Evolutionary conservation across 2,888 invertebrate genomes (phyloP), one percentile per base, ranked within the genome.

Genomic region (Lepidocyrtinus sp.): DNA sequence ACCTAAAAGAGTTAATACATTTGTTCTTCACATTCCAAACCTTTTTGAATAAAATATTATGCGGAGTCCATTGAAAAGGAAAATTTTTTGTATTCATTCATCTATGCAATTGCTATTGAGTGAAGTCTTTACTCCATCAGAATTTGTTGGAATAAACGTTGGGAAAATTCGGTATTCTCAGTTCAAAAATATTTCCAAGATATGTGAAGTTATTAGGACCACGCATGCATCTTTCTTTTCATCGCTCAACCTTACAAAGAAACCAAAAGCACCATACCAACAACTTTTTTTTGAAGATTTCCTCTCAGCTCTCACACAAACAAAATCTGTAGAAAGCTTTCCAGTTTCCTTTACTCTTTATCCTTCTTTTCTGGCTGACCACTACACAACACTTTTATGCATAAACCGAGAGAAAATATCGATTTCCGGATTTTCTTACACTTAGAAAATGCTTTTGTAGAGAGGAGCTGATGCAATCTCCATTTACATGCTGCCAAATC

Each of bases 351-450:
- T n/a, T n/a, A 17, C 55, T 55, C n/a, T n/a, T n/a, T 3, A 55
- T 55, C 55, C 17, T 36, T n/a, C 24, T 61, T 17, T 5, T 75
- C 55, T 65, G 61, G 55, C 65, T 72, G 71, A 77, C 77, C 67
- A 69, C 55, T n/a, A 55, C 55, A 12, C 36, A 12, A n/a, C 55
- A 55, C 67, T 77, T 65, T 77, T 77, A 77, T 77, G 77, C 71
- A 77, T 77, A 77, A 77, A 72, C 27, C 61, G 76, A 55, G 61
- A 55, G 55, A 55, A 55, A 77, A 77, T 77, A 77, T 77, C 77
- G 77, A 77, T 77, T 77, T 77, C 76, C 72, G 77, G 77, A 77
- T 77, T 69, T 69, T 69, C 59, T 69, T 69, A 27, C 55, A 69
- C 69, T 55, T 55, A n/a, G 15, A 55, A n/a, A 55, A 55, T n/a